A percentile compares a stretch with the other conserved stretches of the same genome.
These are phyloP conservation scores for Brachionus calyciflorus DNA, from an alignment of 1,140 invertebrate genomes.

Conservation along the genomic window DNA sequence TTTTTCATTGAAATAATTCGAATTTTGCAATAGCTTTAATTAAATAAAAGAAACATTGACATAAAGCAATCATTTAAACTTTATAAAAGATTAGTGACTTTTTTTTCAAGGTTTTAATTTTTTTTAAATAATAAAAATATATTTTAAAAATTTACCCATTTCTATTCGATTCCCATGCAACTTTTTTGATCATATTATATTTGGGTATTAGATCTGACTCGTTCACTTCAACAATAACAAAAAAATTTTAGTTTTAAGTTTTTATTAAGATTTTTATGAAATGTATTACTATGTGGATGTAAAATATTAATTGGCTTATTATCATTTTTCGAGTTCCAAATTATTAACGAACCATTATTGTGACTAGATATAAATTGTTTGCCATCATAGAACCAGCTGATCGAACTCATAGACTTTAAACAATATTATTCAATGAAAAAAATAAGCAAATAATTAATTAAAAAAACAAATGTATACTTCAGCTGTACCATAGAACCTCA, in stretches of 20 bases:
- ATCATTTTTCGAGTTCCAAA: slow-evolving; percentile 75
- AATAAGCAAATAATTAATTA: neutral
- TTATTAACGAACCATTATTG: slow-evolving; percentile 85
- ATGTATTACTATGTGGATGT: slow-evolving; percentile 79
- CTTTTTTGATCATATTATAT: slow-evolving; percentile 42
- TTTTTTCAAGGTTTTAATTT: too few species aligned
- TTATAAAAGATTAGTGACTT: too few species aligned
- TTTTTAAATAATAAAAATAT: too few species aligned
- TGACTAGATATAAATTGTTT: slow-evolving; percentile 96
- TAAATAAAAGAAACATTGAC: too few species aligned
- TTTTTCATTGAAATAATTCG: too few species aligned
- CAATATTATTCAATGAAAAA: neutral
- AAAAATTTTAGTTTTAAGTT: neutral
- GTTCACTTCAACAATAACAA: slow-evolving; percentile 10
- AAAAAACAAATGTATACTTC: slow-evolving; percentile 46
- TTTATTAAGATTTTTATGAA: neutral
- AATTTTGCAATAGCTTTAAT: too few species aligned
- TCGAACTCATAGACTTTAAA: slow-evolving; percentile 72
- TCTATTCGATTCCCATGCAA: slow-evolving; percentile 35
- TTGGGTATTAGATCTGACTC: slow-evolving; percentile 21
- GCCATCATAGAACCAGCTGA: slow-evolving; percentile 94
- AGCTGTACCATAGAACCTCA: slow-evolving; percentile 57
- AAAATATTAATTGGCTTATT: slow-evolving; percentile 75
- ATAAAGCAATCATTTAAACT: too few species aligned
- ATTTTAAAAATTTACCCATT: slow-evolving; percentile 7